A percentile compares a stretch with the other conserved stretches of the same genome.
Conservation (phyloP, 1,140 invertebrate species). For the Acromyrmex echinatior region DNA sequence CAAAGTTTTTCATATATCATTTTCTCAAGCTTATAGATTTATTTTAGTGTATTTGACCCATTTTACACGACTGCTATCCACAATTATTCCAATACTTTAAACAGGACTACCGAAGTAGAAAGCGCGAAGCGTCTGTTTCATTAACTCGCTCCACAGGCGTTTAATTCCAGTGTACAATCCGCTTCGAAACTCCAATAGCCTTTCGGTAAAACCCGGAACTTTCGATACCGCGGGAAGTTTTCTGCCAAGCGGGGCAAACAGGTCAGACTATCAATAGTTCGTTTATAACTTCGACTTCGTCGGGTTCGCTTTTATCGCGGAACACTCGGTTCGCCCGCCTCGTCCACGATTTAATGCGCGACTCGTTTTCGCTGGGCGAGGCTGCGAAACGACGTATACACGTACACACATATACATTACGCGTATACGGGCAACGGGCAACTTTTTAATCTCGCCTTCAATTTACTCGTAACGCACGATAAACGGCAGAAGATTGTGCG, state of each 20-base stretch:
- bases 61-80: constrained; percentile 35
- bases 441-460: constrained; percentile 64
- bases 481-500: constrained; percentile 52
- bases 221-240: constrained; percentile 62
- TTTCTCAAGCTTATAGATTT: background rate
- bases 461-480: constrained; percentile 48
- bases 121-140: constrained; percentile 53
- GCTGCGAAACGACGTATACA: constrained; percentile 12
- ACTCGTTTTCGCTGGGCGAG: constrained; percentile 31
- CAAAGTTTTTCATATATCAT: background rate
- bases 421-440: constrained; percentile 2
- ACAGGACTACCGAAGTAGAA: constrained; percentile 26
- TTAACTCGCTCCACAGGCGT: constrained; percentile 37
- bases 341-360: constrained; percentile 56
- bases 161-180: constrained; percentile 52
- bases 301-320: constrained; percentile 49
- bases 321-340: constrained; percentile 32
- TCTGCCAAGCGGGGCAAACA: constrained; percentile 22
- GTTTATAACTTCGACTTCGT: constrained; percentile 58
- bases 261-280: constrained; percentile 64
- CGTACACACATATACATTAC: background rate
- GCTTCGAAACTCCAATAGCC: constrained; percentile 45
- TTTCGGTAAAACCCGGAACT: constrained; percentile 58
- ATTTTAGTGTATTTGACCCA: background rate
- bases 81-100: constrained; percentile 41